Percentiles rank a stretch among this genome's conserved stretches.
Evolutionary conservation across 2,113 vertebrate species (phyloP).

Genomic region (Oenanthe melanoleuca): DNA sequence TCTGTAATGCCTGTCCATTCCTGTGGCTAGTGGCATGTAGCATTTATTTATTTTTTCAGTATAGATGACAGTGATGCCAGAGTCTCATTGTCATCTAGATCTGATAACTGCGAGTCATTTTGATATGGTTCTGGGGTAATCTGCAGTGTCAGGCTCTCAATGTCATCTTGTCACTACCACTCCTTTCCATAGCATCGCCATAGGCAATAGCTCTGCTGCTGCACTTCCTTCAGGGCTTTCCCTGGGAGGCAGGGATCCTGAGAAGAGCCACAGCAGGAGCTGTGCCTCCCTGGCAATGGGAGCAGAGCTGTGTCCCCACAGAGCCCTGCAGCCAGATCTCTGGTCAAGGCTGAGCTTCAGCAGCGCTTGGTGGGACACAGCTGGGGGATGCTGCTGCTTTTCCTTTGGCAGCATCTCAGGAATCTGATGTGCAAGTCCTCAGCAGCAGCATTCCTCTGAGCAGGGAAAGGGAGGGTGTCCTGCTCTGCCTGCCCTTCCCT

Average conservation of each 20-base stretch:
- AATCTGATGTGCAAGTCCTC: not conserved
- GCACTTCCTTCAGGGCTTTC: slow-evolving; percentile 7
- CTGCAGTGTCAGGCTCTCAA: slow-evolving; percentile 56
- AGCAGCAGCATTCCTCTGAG: not conserved
- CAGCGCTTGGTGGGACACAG: accelerated
- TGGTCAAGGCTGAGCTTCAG: not conserved
- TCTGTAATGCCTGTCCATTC: not conserved
- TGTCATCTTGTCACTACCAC: slow-evolving; percentile 58
- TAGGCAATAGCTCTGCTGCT: slow-evolving; percentile 27
- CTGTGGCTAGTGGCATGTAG: slow-evolving; percentile 8
- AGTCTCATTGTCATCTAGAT: slow-evolving; percentile 61
- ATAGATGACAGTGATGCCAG: slow-evolving; percentile 34
- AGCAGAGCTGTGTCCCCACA: not conserved
- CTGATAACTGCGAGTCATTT: slow-evolving; percentile 48
- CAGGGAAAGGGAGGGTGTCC: not conserved
- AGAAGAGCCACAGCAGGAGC: not conserved
- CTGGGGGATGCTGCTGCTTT: not conserved
- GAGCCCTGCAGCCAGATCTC: accelerated
- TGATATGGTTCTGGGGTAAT: slow-evolving; percentile 62
- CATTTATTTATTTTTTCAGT: slow-evolving; percentile 51
- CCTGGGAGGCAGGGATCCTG: not conserved
- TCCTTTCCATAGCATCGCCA: slow-evolving; percentile 13
- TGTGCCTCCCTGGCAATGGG: accelerated
- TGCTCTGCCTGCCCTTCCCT: not conserved
- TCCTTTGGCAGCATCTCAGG: not conserved